These are phyloP conservation scores for Latrodectus hesperus DNA, from an alignment of 2,888 invertebrate genomes.

Conservation along the genomic window DNA sequence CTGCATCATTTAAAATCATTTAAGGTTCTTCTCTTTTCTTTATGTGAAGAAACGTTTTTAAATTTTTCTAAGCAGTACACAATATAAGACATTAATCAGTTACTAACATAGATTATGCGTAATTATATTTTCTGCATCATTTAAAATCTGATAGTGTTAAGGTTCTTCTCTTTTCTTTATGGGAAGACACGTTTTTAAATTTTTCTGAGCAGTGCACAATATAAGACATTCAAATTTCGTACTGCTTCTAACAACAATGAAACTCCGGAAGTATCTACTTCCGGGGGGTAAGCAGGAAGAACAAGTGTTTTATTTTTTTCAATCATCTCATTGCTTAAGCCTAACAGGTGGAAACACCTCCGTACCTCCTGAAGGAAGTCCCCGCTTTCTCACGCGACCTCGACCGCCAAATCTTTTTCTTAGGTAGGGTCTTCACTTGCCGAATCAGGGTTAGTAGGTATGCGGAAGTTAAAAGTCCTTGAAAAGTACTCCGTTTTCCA, in stretches of 20 bases:
- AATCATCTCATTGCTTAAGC: conserved; percentile 39
- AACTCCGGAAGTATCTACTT: conserved; percentile 43
- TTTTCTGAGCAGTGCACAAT: too few relatives aligned
- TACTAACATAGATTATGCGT: too few relatives aligned
- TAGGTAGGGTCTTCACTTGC: conserved; percentile 10
- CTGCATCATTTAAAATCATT: too few relatives aligned
- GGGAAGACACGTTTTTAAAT: too few relatives aligned
- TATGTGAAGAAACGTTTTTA: too few relatives aligned
- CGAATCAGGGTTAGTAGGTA: conserved; percentile 34
- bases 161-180: too few relatives aligned
- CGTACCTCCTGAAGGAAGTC: conserved; percentile 1
- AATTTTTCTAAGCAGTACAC: too few relatives aligned
- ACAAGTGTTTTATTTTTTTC: conserved; percentile 55
- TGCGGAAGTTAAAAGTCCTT: not conserved
- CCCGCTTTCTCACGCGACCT: conserved; percentile 48
- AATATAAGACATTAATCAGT: too few relatives aligned
- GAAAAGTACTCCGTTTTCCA: not conserved
- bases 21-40: too few relatives aligned
- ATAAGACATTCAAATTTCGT: too few relatives aligned
- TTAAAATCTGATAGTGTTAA: too few relatives aligned
- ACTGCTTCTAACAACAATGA: not conserved
- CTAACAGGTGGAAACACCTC: conserved; percentile 63
- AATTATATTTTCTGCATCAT: too few relatives aligned
- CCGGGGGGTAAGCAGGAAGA: conserved; percentile 53
- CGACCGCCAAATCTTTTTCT: conserved; percentile 45